A percentile compares a stretch with the other conserved stretches of the same genome.
phyloP scores from a whole-genome alignment of 2,113 vertebrate species.

The Calyptomena viridis region DNA sequence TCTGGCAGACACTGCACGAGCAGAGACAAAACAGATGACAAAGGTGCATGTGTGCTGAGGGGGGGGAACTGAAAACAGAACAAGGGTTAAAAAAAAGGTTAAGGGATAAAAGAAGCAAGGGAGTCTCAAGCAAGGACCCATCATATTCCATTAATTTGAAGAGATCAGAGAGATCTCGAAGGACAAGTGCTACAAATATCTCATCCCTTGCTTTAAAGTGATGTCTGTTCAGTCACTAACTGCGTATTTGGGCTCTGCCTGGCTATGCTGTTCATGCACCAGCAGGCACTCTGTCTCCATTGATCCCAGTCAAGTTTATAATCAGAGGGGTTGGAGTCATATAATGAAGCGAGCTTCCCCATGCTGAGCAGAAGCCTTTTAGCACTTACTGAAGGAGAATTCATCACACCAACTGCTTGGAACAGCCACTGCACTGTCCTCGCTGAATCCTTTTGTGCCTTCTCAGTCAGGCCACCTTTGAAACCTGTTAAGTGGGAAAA shows the following conservation, averaged over 20 bases:
- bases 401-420: neutral
- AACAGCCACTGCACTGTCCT: neutral
- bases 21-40: neutral
- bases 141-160: neutral
- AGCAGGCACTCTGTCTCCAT: neutral
- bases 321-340: neutral
- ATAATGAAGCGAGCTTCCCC: neutral
- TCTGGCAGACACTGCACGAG: neutral
- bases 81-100: neutral
- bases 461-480: neutral
- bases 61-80: neutral
- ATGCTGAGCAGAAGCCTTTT: slow-evolving; percentile 24
- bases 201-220: neutral
- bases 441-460: neutral
- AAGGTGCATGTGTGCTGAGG: neutral
- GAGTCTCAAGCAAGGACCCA: neutral
- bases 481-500: neutral
- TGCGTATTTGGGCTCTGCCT: neutral
- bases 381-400: neutral
- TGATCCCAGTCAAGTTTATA: slow-evolving; percentile 3
- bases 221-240: neutral
- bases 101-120: neutral
- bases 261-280: neutral
- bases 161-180: neutral
- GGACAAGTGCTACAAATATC: neutral